Evolutionary conservation across 2,797 vertebrate species (phyloP), one percentile per base, ranked within the genome.

Genomic region (Anableps anableps): DNA sequence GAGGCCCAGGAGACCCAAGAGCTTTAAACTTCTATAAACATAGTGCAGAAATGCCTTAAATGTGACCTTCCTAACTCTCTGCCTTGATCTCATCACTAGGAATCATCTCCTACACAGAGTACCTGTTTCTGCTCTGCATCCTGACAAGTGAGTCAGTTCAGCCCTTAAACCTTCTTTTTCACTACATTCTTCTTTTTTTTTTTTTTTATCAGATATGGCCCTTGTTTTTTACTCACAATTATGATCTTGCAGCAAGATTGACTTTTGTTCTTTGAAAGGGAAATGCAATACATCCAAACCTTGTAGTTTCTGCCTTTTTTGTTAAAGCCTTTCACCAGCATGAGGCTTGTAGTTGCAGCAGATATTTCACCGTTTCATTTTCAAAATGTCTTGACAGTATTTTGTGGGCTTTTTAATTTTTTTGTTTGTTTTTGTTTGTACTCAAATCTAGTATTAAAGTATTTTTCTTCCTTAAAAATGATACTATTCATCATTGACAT

Each of bases 51-150:
- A 76, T 83, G 84, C 83, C 68, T 80, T 84, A 66, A 82, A 83
- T 85, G 60, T 91, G 87, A 87, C 83, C 85, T 86, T 83, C 83
- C 79, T 87, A 88, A 92, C 86, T 87, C 82, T 83, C 72, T 85
- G 77, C 91, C 84, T 85, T 79, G 75, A 72, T 92, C 72, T 88
- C 55, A 31, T 91, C 84, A 76, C 83, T 21, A 99, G 98, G 98
- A 93, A 97, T 99, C 95, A 98, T 99, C 94, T 97, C 98, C 80
- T 99, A 99, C 90, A 99, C 98, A 17, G 98, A 99, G 89, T 99
- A 99, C 95, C 97, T 99, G 91, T 99, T 99, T 92, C 96, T 99
- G 83, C 96, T 99, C 92, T 99, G 98, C 95, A 99, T 99, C 95
- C 96, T 99, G 94, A 99, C 98, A 96, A 99, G 98, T 99, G 95